Evolutionary conservation across 2,113 vertebrate species (phyloP), one percentile per base, ranked within the genome.

Genomic region (Aythya baeri): DNA sequence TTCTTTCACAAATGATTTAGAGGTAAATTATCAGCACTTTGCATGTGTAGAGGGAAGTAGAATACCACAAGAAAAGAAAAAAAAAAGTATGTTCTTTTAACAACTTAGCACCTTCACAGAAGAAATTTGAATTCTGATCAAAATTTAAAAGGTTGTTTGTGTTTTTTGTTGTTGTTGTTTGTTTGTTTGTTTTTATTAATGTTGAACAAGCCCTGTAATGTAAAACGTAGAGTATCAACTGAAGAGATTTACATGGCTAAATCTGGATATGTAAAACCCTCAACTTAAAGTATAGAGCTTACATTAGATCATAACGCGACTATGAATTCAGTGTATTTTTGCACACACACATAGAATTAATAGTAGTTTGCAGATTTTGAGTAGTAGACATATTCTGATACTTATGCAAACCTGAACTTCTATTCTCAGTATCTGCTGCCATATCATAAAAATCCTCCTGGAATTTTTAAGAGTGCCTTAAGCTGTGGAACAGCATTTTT

Each of bases 371-470:
- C 38, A 70, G 50, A 4, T 65, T 94, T 91, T 88, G 66, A 61
- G 55, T 54, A 59, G 16, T 52, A 63, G 94, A 50, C 25, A 29
- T 83, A 66, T 11, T 61, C 25, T 15, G 65, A 0, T 72, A 50
- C 54, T 81, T 29, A 44, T 46, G 21, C 12, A 84, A 54, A 71
- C 34, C 22, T 58, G 31, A 34, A 21, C 6, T 88, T 32, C 52
- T 78, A 23, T 41, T 81, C 74, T 91, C 11, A 31, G 0, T 52
- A 21, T 77, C 77, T 67, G n/a, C 5, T 75, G 16, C 13, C 0
- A 0, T 52, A 31, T 57, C 3, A 0, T 62, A 57, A 58, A 80
- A 86, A 59, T 81, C n/a, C 7, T 76, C 17, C 7, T 77, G 43
- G 32, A 54, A 77, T 77, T 88, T 52, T 58, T 62, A 77, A 61